Evolutionary conservation across 2,888 invertebrate species (phyloP), one percentile per base, ranked within the genome.

Genomic region (Gymnosoma rotundatum): DNA sequence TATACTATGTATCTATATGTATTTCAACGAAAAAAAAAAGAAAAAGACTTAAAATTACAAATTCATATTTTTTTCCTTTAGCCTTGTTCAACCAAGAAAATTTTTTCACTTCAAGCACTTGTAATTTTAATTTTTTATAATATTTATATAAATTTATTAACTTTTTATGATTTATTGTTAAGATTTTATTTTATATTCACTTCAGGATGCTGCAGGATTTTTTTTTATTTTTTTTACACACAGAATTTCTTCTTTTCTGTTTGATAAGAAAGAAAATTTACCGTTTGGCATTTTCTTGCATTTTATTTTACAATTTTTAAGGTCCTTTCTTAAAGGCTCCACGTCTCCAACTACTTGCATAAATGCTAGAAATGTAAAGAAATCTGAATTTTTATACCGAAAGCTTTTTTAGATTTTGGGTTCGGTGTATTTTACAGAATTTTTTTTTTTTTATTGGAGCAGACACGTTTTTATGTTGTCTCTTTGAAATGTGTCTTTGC

Each of bases 241-340:
- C 21, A n/a, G 12, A 54, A 52, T 63, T 63, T 42, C 12, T 69
- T 73, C 18, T 73, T 54, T 25, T 54, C 50, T 72, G 21, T 61
- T 75, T 60, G n/a, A 60, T 73, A 67, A 25, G 50, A 54, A 83
- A 78, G 76, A 60, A 74, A 76, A 64, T 73, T 56, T 66, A 66
- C 50, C 72, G 78, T 78, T 72, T 72, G 25, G 14, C 36, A 60
- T 56, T 63, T 73, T 73, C 45, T 74, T 85, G 58, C 78, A 72
- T 83, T 83, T 64, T 72, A 18, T 66, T 10, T 58, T 86, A 86
- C 25, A 61, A 67, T 20, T 50, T 83, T 87, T 86, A n/a, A 87
- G 88, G 90, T 90, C 90, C 89, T 89, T 85, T 88, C 91, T 88
- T 88, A 88, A 88, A 89, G 90, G 90, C 90, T 90, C 89, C 90